Evolutionary conservation across 2,797 vertebrate species (phyloP), one percentile per base, ranked within the genome.

Genomic region (Limosa lapponica): DNA sequence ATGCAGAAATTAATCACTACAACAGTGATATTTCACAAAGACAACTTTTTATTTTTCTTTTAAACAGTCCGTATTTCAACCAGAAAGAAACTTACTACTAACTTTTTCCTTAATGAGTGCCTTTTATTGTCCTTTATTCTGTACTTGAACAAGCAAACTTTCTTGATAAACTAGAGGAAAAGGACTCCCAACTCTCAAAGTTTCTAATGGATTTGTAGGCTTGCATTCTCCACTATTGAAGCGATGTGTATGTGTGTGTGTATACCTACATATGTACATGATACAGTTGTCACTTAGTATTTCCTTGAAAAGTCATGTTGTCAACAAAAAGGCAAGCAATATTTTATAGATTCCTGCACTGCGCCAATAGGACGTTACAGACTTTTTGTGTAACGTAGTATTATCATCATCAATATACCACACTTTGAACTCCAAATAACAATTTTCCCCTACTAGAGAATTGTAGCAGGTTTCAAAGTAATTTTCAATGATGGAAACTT

Each of bases 201-300:
- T 8, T 34, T 41, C 30, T 46, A 37, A 46, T 6, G 7, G 37
- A 27, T 55, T 55, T 55, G 17, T 16, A 55, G 20, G 7, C 9
- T 65, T 70, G 13, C 24, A 13, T 51, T 59, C 24, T 69, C 23
- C 12, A 7, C 7, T 27, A 2, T 1, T 25, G 16, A 48, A 64
- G 25, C 62, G 24, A 25, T 5, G 5, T 23, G 7, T 1, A 1
- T 5, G 4, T 16, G 6, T 12, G 8, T 28, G 13, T 9, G 7
- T 11, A 6, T 12, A 17, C 13, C 34, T n/a, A 2, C 2, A 2
- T 1, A 1, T 3, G 5, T n/a, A 28, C 4, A 27, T 0, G 0
- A 66, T 8, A 57, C 1, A 39, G 17, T 3, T 51, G 17, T 11
- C 78, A 41, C 13, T 58, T 37, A 8, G 8, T 27, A 55, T 32